phyloP scores from a whole-genome alignment of 2,113 vertebrate genomes.

The Dolichotis patagonum region DNA sequence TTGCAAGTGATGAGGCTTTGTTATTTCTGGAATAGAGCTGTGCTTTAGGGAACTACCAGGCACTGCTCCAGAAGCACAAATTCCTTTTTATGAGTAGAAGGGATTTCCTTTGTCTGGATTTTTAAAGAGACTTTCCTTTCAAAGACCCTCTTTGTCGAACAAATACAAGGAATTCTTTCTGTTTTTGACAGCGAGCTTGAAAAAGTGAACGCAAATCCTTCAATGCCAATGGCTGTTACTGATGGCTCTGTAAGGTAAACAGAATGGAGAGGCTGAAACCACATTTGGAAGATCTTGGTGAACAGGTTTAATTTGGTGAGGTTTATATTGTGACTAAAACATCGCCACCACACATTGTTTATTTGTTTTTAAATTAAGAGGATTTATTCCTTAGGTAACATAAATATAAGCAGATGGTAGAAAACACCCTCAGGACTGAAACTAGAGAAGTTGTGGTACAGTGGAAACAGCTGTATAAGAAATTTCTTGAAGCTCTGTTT shows the following conservation, averaged over 20 bases:
- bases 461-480: constrained; percentile 55
- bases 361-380: constrained; percentile 61
- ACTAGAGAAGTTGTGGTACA: background rate
- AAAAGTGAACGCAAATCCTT: background rate
- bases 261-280: constrained; percentile 28
- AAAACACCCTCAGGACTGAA: constrained; percentile 56
- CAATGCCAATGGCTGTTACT: background rate
- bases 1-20: background rate
- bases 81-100: constrained; percentile 23
- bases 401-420: constrained; percentile 39
- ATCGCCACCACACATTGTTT: constrained; percentile 18
- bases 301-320: constrained; percentile 56
- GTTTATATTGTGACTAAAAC: constrained; percentile 22
- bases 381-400: constrained; percentile 73
- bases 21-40: background rate
- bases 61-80: constrained; percentile 33
- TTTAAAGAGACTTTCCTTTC: constrained; percentile 31
- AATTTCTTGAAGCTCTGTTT: constrained; percentile 63
- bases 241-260: constrained; percentile 74
- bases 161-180: constrained; percentile 54
- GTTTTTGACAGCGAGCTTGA: constrained; percentile 43
- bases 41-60: background rate
- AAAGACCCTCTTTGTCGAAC: constrained; percentile 45
- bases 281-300: background rate
- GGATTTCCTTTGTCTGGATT: constrained; percentile 64